These are phyloP conservation scores for Xestia ashworthii DNA, from an alignment of 2,888 invertebrate species.

Conservation along the genomic window DNA sequence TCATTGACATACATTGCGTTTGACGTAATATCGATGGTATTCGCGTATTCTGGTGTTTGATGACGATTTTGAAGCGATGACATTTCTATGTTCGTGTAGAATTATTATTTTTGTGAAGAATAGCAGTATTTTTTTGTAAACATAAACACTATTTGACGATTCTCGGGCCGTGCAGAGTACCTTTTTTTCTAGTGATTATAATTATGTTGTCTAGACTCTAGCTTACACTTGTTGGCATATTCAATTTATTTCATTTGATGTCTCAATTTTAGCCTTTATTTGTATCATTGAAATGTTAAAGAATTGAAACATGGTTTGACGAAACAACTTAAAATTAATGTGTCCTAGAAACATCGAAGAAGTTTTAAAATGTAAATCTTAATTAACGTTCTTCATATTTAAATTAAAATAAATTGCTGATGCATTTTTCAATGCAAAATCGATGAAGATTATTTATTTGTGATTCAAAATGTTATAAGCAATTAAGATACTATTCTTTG, in stretches of 20 bases:
- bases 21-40: constrained; percentile 72
- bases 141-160: not conserved
- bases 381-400: constrained; percentile 21
- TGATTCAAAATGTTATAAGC: not conserved
- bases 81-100: not conserved
- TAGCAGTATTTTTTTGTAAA: not conserved
- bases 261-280: not conserved
- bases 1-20: constrained; percentile 82
- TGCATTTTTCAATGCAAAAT: constrained; percentile 8
- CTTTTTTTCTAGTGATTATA: not conserved
- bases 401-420: constrained; percentile 3
- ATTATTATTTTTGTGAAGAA: not conserved
- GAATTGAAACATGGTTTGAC: not conserved
- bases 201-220: not conserved
- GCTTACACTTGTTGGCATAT: too few species aligned
- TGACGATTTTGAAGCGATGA: constrained; percentile 9
- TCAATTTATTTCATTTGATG: not conserved
- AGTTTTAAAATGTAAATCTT: constrained; percentile 20
- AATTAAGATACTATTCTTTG: constrained; percentile 10
- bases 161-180: not conserved
- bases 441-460: not conserved
- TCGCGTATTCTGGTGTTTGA: constrained; percentile 38
- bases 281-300: not conserved
- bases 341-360: constrained; percentile 53
- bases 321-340: constrained; percentile 46